phyloP scores from a whole-genome alignment of 2,797 vertebrate species.

The Diplodus sargus region DNA sequence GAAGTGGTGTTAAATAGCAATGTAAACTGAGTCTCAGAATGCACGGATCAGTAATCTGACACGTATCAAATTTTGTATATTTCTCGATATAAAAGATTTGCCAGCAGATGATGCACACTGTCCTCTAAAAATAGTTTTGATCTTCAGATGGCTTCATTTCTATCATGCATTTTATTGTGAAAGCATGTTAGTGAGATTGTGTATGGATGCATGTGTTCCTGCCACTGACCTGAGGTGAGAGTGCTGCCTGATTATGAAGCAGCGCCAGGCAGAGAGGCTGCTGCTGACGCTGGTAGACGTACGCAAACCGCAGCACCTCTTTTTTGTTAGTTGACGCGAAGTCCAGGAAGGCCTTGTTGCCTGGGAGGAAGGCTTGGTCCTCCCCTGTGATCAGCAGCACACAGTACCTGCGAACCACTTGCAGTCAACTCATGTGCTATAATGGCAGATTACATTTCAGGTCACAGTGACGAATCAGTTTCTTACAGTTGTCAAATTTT shows the following conservation, averaged over 20 bases:
- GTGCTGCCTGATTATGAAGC: constrained; percentile 81
- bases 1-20: constrained; percentile 12
- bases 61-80: constrained; percentile 27
- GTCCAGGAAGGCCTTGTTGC: constrained; percentile 91
- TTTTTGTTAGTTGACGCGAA: constrained; percentile 92
- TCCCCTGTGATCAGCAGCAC: constrained; percentile 91
- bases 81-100: constrained; percentile 4
- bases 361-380: constrained; percentile 80
- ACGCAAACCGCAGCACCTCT: constrained; percentile 92
- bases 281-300: constrained; percentile 89
- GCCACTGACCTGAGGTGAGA: constrained; percentile 79
- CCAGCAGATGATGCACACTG: constrained; percentile 6
- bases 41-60: constrained; percentile 36
- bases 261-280: constrained; percentile 88
- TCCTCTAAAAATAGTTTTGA: constrained; percentile 6
- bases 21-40: constrained; percentile 34
- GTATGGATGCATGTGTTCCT: not conserved
- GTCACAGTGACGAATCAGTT: not conserved
- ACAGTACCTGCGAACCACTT: constrained; percentile 87
- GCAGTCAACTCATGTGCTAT: constrained; percentile 5
- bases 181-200: not conserved
- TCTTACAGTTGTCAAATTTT: not conserved
- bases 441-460: not conserved
- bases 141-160: not conserved
- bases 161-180: not conserved